Base-by-base conservation (phyloP, 2,888 invertebrate species). In the Eristalis intricaria region DNA sequence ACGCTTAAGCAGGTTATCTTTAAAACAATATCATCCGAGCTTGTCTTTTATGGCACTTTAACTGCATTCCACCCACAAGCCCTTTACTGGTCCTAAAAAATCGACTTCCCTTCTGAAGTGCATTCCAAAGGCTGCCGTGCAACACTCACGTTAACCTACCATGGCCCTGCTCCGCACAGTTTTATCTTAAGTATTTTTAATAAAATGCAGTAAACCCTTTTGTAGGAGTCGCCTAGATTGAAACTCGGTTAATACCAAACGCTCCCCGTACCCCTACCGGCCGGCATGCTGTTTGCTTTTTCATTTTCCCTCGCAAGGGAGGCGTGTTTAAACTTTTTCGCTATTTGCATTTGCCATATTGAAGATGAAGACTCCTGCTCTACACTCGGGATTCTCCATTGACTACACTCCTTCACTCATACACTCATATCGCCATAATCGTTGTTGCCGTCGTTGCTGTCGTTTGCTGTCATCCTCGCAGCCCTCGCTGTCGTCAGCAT, bases 281-380 rank as follows among this genome's bases (percentile, higher is more conserved):
- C 19, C 50, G 19, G 19, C 15, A 4, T 50, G 19, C 19, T 38
- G 50, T 50, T n/a, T 19, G 5, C 50, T 19, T 50, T 19, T n/a
- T 50, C 19, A 8, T 50, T 19, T 2, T 19, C 19, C 8, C 19
- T 50, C 63, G 26, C 23, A 32, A 35, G 26, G 11, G 38, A 29
- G 19, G 50, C 61, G 35, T 82, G 65, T 74, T 77, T 32, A 75
- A 78, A 35, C 70, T 65, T 50, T 50, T 43, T 56, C 58, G 32
- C 65, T 70, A 78, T 86, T 83, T 83, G 70, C 66, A 71, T 78
- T 87, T 58, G 69, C 70, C 75, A 84, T 76, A 83, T 68, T 65
- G 50, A 63, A 70, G 22, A 35, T 29, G 32, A 32, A 32, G 32
- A 61, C 50, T 61, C 50, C 35, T 61, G 22, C 73, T 50, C 50